These are phyloP conservation scores for Chrosomus eos DNA, from an alignment of 2,797 vertebrate genomes.

Conservation along the genomic window DNA sequence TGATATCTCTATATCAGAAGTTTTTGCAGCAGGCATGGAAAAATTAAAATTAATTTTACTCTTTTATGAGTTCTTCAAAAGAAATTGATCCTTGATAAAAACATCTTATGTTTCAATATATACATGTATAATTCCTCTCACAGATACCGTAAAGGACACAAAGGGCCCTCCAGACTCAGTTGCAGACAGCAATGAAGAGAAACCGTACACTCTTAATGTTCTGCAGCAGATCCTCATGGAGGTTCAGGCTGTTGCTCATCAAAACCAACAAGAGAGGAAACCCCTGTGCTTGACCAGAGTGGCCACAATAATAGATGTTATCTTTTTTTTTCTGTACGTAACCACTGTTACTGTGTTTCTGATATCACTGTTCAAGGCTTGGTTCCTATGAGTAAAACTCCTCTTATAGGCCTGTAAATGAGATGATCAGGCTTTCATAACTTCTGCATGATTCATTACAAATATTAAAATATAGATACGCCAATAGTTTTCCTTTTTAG, in stretches of 20 bases:
- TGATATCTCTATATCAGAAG: background rate
- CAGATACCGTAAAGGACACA: background rate
- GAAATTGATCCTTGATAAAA: background rate
- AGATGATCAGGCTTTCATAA: background rate
- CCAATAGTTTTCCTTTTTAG: background rate
- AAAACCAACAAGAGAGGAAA: background rate
- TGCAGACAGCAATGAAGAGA: background rate
- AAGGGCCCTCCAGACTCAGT: background rate
- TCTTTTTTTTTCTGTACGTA: constrained; percentile 68
- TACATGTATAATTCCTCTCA: background rate
- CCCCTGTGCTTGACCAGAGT: constrained; percentile 52
- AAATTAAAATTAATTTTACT: background rate
- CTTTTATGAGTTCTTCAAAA: background rate
- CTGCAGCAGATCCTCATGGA: constrained; percentile 5
- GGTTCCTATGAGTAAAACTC: constrained; percentile 8
- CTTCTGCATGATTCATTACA: background rate
- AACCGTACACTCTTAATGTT: accelerated
- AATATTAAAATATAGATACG: background rate
- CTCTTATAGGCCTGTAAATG: background rate
- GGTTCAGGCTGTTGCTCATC: constrained; percentile 38
- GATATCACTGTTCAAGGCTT: background rate
- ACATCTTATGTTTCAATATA: background rate
- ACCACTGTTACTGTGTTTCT: constrained; percentile 64
- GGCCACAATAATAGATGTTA: constrained; percentile 65
- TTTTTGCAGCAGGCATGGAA: background rate